Conservation (phyloP, 2,113 vertebrate genomes). For the Sander vitreus region DNA sequence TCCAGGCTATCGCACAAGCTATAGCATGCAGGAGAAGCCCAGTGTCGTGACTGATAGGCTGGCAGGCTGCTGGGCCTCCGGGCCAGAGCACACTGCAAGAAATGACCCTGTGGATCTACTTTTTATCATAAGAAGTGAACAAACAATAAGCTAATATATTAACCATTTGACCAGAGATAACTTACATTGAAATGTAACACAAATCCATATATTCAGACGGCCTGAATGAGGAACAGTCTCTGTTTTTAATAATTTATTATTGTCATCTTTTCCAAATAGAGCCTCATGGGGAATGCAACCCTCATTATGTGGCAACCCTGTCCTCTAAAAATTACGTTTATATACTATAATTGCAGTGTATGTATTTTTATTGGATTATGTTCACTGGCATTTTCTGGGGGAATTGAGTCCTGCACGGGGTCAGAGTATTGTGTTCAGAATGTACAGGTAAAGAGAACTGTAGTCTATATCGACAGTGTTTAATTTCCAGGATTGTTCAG, state of each 20-base stretch:
- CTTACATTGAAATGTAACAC: background rate
- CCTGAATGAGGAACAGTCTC: background rate
- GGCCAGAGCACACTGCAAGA: constrained; percentile 55
- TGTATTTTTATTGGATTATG: too few relatives aligned
- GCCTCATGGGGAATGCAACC: background rate
- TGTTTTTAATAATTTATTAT: background rate
- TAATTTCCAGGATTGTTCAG: too few relatives aligned
- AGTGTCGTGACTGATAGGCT: constrained; percentile 43
- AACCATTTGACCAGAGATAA: background rate
- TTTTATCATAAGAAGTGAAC: background rate
- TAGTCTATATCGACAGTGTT: too few relatives aligned
- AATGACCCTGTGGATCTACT: background rate
- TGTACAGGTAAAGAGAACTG: too few relatives aligned
- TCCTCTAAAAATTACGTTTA: background rate
- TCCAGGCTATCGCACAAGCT: constrained; percentile 68
- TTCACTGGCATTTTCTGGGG: too few relatives aligned
- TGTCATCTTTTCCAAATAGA: background rate
- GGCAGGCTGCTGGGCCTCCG: constrained; percentile 34
- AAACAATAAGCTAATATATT: background rate
- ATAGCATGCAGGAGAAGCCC: constrained; percentile 17
- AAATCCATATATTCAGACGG: background rate
- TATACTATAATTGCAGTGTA: too few relatives aligned
- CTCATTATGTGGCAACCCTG: background rate
- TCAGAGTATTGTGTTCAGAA: too few relatives aligned
- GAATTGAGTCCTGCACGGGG: too few relatives aligned